Percentiles rank a stretch among this genome's conserved stretches.
Evolutionary conservation across 1,140 invertebrate genomes (phyloP).

Genomic region (Drosophila punjabiensis): DNA sequence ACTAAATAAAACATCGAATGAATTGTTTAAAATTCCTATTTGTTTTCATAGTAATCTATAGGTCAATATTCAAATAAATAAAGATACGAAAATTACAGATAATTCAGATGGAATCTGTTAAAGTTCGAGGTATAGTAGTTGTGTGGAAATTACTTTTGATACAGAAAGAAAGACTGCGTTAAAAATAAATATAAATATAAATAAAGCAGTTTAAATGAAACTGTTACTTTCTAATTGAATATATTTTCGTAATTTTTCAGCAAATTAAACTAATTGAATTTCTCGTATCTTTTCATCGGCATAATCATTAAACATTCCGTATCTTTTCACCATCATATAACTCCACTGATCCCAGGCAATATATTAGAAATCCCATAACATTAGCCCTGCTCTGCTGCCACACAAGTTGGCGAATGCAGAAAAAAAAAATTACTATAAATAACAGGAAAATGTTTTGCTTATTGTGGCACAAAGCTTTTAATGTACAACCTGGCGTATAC

Average conservation of each 20-base stretch:
- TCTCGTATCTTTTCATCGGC: neutral
- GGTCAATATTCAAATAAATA: slow-evolving; percentile 4
- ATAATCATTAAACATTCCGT: neutral
- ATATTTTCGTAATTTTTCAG: neutral
- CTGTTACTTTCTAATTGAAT: neutral
- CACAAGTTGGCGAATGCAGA: slow-evolving; percentile 1
- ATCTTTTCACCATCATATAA: slow-evolving; percentile 1
- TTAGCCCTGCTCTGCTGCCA: slow-evolving; percentile 7
- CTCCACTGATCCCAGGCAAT: slow-evolving; percentile 9
- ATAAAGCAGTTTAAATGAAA: neutral
- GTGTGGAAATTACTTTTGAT: neutral
- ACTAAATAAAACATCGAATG: neutral
- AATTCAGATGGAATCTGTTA: neutral
- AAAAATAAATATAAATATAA: neutral
- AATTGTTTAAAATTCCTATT: neutral
- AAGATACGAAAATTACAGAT: neutral
- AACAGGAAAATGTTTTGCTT: slow-evolving; percentile 62
- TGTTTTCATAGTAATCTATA: slow-evolving; percentile 9
- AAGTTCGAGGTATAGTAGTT: neutral
- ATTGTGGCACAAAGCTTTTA: slow-evolving; percentile 74
- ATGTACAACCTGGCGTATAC: slow-evolving; percentile 74
- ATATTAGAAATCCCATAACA: slow-evolving; percentile 17
- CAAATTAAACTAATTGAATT: neutral
- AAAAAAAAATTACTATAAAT: slow-evolving; percentile 61
- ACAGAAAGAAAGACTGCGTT: no score